Evolutionary conservation across 1,140 invertebrate genomes (phyloP), one percentile per base, ranked within the genome.

Genomic region (Drosophila azteca): DNA sequence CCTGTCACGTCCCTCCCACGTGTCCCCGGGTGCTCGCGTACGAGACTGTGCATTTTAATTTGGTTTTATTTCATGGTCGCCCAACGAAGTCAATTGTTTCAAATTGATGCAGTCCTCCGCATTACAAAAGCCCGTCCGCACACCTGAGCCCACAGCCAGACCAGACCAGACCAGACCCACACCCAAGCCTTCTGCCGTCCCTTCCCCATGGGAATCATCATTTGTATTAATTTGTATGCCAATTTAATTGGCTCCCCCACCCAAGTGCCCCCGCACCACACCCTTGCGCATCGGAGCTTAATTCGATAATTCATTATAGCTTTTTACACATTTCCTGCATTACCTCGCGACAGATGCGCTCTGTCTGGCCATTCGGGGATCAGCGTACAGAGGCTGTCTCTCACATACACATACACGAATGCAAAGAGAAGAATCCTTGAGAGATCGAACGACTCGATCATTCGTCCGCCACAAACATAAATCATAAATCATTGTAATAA

Each of bases 221-320:
- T 84, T 84, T 84, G 81, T 84, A 84, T 84, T 84, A 84, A 84
- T 84, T 84, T 84, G 80, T 84, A 84, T 85, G 73, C 73, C 81
- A 77, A 77, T 85, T 84, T 84, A 84, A 84, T 84, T 84, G 81
- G 81, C 81, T 80, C 74, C 53, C 79, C 31, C 31, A 35, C 9
- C 11, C 3, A 11, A 26, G 24, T 35, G 3, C 31, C 9, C 31
- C 9, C 3, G 9, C 1, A 35, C 31, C 31, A 11, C 3, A 11
- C 31, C 31, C 31, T 11, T 3, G 31, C 9, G 31, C 79, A 82
- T 73, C 80, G 52, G 67, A 64, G 77, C 81, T 84, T 84, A 84
- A 84, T 85, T 80, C 77, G 77, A 84, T 84, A 84, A 84, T 84
- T 64, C 81, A 84, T 84, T 85, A 61, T 70, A 69, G 53, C 77